These are phyloP conservation scores for Coelogynopora nodosa DNA, from an alignment of 2,888 invertebrate genomes.

Conservation along the genomic window DNA sequence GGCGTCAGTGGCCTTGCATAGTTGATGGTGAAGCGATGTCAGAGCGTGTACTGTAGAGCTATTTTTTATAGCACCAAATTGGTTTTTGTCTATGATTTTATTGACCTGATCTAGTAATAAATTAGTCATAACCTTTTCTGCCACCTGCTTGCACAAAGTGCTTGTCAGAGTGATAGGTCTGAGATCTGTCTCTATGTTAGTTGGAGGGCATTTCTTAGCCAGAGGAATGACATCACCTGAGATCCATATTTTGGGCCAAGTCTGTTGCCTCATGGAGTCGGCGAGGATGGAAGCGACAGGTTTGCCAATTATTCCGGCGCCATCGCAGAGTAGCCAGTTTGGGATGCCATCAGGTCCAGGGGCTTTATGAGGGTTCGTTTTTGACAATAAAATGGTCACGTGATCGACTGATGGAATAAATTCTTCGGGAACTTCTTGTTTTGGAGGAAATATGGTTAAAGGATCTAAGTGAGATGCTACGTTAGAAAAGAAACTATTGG, in stretches of 20 bases:
- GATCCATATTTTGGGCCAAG: conserved; percentile 28
- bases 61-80: conserved; percentile 31
- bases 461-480: not conserved
- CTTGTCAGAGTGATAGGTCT: conserved; percentile 31
- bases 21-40: conserved; percentile 21
- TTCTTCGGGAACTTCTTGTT: conserved; percentile 12
- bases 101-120: conserved; percentile 31
- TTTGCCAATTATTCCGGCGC: conserved; percentile 25
- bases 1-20: conserved; percentile 29
- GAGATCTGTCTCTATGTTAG: conserved; percentile 31
- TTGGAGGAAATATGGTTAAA: not conserved
- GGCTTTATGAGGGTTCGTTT: conserved; percentile 27
- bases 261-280: conserved; percentile 31
- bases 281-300: conserved; percentile 29
- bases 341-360: conserved; percentile 28
- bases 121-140: conserved; percentile 31
- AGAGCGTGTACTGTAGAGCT: conserved; percentile 31
- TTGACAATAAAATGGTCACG: conserved; percentile 31
- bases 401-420: conserved; percentile 28
- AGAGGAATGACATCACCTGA: conserved; percentile 31
- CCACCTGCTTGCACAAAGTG: conserved; percentile 29
- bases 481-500: not conserved
- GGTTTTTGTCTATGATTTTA: conserved; percentile 31
- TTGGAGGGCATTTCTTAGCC: conserved; percentile 29
- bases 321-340: conserved; percentile 24